Base-by-base conservation (phyloP, 2,888 invertebrate genomes). In the Halocaridina rubra region DNA sequence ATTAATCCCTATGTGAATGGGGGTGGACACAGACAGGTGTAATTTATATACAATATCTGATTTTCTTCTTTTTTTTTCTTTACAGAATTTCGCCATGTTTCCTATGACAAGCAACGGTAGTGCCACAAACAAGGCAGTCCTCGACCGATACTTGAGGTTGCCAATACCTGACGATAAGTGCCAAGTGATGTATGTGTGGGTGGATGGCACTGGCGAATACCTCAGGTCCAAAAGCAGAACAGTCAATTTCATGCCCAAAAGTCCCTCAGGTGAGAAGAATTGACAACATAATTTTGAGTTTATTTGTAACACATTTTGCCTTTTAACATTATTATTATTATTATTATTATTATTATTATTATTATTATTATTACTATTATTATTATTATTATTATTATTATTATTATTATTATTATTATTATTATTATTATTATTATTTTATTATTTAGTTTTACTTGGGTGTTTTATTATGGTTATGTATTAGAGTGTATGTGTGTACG, bases 171-270 rank as follows among this genome's bases (percentile, higher is more conserved):
- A 86, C 29, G 94, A 95, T 89, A 93, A 94, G 90, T 93, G 95
- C 80, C 94, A 96, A 90, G 97, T 96, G 61, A 96, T 96, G 77
- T 98, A 98, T 91, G 93, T 98, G 80, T 98, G 98, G 98, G 96
- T 98, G 89, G 98, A 98, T 90, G 98, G 98, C 32, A 95, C 95
- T 24, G 97, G 96, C 27, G 97, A 97, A 91, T 93, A 95, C 90
- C 90, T 97, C 79, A 93, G 97, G 86, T 95, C 95, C 92, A 98
- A 98, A 91, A 97, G 97, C 88, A 93, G 96, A 88, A 98, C 98
- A 0, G 91, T 97, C 87, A 94, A 95, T 90, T 96, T 95, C 90
- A 93, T 96, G 88, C 97, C 97, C 2, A 88, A 87, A 39, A 74
- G 61, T 8, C 85, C 88, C 24, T 30, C 78, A 30, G 81, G 88